Evolutionary conservation across 2,113 vertebrate species (phyloP).

Genomic region (Hepsetus odoe): DNA sequence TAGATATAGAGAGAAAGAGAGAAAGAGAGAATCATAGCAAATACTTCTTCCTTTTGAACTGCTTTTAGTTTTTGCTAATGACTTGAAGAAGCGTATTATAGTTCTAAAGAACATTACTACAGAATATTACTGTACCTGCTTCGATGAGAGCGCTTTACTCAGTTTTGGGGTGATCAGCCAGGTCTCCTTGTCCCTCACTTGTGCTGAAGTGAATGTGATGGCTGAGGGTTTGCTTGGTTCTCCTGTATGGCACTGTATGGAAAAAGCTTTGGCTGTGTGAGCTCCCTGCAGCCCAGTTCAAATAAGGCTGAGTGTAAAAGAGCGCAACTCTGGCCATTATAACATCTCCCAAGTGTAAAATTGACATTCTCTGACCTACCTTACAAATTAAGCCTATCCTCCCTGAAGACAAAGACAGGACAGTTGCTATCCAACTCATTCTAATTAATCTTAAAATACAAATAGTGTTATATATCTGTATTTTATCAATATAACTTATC

Average conservation of each 20-base stretch:
- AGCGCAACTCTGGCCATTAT: slow-evolving; percentile 1
- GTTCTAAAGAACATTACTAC: neutral
- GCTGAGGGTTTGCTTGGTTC: slow-evolving; percentile 2
- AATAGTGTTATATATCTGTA: too few species aligned
- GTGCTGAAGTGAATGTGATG: neutral
- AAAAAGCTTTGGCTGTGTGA: neutral
- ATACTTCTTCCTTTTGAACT: neutral
- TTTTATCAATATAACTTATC: too few species aligned
- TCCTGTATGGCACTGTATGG: slow-evolving; percentile 1
- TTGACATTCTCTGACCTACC: slow-evolving; percentile 44
- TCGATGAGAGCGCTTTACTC: neutral
- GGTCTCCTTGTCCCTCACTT: neutral
- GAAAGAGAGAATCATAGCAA: slow-evolving; percentile 33
- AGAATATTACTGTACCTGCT: neutral
- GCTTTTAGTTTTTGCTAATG: too few species aligned
- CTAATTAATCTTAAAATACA: neutral
- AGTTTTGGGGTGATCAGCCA: neutral
- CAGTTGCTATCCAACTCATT: slow-evolving; percentile 1
- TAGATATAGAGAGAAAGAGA: too few species aligned
- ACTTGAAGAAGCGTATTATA: too few species aligned
- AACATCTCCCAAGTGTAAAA: slow-evolving; percentile 30
- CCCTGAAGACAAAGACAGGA: slow-evolving; percentile 19
- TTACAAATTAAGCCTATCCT: slow-evolving; percentile 40
- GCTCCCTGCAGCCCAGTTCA: slow-evolving; percentile 34
- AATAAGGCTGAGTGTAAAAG: slow-evolving; percentile 41